Evolutionary conservation across 2,888 invertebrate species (phyloP).

Genomic region (Aelia acuminata): DNA sequence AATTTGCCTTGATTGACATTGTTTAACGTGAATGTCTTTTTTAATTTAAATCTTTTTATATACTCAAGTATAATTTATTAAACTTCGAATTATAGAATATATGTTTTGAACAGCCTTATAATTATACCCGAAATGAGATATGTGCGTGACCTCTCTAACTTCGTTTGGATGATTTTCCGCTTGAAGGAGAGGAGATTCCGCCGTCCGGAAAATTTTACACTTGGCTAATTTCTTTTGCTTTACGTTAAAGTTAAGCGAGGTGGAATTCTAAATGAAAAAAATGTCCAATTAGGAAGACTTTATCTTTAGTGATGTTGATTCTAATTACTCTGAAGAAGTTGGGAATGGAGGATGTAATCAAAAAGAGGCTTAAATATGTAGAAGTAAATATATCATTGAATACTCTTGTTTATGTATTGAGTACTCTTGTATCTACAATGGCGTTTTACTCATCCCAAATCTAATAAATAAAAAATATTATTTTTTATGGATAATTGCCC

Average conservation of each 20-base stretch:
- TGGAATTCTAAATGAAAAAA: neutral
- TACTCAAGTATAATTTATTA: no score
- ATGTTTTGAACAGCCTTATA: neutral
- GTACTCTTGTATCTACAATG: no score
- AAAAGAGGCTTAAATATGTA: no score
- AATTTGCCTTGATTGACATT: no score
- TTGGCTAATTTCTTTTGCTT: conserved; percentile 11
- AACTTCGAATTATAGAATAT: neutral
- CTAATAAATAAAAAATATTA: no score
- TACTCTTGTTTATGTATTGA: no score
- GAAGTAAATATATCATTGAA: no score
- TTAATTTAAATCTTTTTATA: no score
- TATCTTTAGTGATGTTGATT: neutral
- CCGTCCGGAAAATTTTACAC: conserved; percentile 19
- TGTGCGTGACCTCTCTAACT: neutral
- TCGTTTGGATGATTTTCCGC: conserved; percentile 11
- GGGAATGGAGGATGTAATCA: no score
- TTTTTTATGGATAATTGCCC: no score
- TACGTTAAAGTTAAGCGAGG: neutral
- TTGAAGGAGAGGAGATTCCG: neutral
- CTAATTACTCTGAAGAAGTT: neutral
- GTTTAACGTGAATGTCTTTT: no score
- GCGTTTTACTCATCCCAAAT: no score
- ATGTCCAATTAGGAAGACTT: neutral
- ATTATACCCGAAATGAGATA: neutral